phyloP scores from a whole-genome alignment of 2,888 invertebrate species.

The Caenorhabditis sp. region DNA sequence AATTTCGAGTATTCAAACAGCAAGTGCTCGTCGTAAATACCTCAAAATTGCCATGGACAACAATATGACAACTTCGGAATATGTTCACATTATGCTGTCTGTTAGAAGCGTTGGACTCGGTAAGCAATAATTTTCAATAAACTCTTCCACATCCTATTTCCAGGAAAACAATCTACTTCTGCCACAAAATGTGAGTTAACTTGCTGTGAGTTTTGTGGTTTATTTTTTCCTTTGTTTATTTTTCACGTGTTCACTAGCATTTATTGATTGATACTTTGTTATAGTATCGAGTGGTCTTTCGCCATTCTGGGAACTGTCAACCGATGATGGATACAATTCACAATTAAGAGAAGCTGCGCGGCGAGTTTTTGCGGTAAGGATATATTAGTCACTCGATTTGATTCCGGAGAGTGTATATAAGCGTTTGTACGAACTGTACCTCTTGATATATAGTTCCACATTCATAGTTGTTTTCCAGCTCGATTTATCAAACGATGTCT shows the following conservation, averaged over 20 bases:
- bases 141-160: background rate
- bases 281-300: slow-evolving; percentile 45
- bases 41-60: slow-evolving; percentile 22
- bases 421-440: no score
- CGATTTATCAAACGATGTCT: slow-evolving; percentile 35
- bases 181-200: slow-evolving; percentile 38
- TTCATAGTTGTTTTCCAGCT: slow-evolving; percentile 25
- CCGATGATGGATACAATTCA: slow-evolving; percentile 39
- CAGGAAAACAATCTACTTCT: slow-evolving; percentile 22
- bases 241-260: slow-evolving; percentile 5
- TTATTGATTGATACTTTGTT: slow-evolving; percentile 10
- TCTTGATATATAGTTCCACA: no score
- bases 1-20: slow-evolving; percentile 10
- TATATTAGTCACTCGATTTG: background rate
- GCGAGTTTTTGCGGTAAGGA: slow-evolving; percentile 32
- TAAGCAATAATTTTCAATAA: slow-evolving; percentile 10
- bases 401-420: no score
- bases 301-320: slow-evolving; percentile 37
- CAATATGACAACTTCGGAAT: slow-evolving; percentile 60
- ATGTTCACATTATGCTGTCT: slow-evolving; percentile 58
- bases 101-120: slow-evolving; percentile 55
- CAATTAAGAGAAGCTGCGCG: slow-evolving; percentile 20
- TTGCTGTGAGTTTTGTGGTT: slow-evolving; percentile 29
- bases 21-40: slow-evolving; percentile 18
- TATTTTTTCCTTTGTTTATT: background rate